These are phyloP conservation scores for Nibea albiflora DNA, from an alignment of 2,113 vertebrate genomes.

Conservation along the genomic window DNA sequence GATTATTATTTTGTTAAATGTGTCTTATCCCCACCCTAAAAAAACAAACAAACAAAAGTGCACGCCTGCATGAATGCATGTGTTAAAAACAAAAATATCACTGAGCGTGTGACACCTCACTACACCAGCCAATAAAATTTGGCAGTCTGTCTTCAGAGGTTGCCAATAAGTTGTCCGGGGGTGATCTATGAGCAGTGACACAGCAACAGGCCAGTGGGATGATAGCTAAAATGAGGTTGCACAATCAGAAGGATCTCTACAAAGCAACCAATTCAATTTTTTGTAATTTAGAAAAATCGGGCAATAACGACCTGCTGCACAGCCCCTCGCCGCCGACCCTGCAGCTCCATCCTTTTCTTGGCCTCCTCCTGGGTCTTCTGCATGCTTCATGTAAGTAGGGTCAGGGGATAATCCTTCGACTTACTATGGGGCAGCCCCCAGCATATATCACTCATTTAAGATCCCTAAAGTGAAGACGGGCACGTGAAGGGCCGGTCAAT, in stretches of 20 bases:
- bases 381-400: conserved; percentile 29
- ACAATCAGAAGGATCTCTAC: conserved; percentile 1
- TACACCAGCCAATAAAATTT: background rate
- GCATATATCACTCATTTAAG: background rate
- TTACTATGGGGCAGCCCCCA: background rate
- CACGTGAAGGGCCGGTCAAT: background rate
- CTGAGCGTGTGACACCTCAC: background rate
- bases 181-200: background rate
- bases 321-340: background rate
- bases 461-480: background rate
- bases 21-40: background rate
- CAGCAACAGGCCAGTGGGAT: background rate
- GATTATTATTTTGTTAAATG: background rate
- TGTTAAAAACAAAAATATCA: background rate
- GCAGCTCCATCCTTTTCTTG: conserved; percentile 2
- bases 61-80: background rate
- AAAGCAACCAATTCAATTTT: conserved; percentile 14
- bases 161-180: background rate
- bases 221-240: conserved; percentile 9
- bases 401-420: conserved; percentile 25
- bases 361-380: background rate
- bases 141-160: background rate
- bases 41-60: too few species aligned
- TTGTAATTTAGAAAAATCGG: conserved; percentile 10
- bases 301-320: background rate